Percentiles rank a stretch among this genome's conserved stretches.
These are phyloP conservation scores for Cariama cristata DNA, from an alignment of 2,113 vertebrate genomes.

Conservation along the genomic window DNA sequence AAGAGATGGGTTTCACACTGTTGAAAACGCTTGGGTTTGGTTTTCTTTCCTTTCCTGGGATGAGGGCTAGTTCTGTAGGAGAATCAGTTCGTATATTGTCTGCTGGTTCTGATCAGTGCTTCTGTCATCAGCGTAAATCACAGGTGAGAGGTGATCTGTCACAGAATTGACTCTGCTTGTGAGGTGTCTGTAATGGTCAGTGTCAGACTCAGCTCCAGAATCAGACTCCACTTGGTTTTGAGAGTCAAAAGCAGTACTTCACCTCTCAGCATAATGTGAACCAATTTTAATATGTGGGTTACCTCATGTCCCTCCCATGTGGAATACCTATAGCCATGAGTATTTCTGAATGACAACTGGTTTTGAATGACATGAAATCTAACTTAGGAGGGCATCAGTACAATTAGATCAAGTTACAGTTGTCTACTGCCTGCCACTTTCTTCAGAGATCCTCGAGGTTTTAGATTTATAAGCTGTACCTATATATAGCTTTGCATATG, in stretches of 20 bases:
- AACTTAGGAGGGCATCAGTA: neutral
- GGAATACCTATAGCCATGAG: neutral
- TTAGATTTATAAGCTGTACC: neutral
- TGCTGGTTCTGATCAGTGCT: accelerated
- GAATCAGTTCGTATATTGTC: accelerated
- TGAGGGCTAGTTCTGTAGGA: neutral
- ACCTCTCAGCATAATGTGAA: neutral
- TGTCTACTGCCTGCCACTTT: neutral
- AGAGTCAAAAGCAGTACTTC: neutral
- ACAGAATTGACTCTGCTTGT: neutral
- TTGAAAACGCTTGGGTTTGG: neutral
- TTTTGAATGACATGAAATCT: neutral
- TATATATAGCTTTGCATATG: accelerated
- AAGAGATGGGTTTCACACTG: neutral
- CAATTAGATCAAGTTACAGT: neutral
- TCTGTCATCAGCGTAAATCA: neutral
- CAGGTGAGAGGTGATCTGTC: neutral
- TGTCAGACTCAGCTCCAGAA: neutral
- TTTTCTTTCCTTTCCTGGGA: neutral
- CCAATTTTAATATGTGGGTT: accelerated
- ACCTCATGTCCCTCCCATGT: accelerated
- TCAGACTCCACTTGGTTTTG: neutral
- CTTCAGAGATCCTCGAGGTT: neutral
- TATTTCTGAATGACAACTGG: neutral
- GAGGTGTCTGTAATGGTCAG: neutral